Conservation (phyloP, 2,113 vertebrate genomes). For the Eira barbara region DNA sequence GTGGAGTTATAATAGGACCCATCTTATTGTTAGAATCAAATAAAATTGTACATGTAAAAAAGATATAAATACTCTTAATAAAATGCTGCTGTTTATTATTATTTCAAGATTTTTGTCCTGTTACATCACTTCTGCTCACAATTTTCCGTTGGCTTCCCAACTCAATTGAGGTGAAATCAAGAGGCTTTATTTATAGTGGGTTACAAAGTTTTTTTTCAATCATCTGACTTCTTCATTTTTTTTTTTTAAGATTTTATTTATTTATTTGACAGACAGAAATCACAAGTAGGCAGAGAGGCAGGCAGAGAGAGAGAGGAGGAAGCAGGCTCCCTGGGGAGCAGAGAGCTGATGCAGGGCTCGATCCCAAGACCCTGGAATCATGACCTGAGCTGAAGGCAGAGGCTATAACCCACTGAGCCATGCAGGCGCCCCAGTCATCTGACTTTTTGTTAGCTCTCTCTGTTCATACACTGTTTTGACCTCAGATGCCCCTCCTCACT, state of each 20-base stretch:
- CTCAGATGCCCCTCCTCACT: not conserved
- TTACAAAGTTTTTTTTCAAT: not conserved
- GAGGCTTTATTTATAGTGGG: not conserved
- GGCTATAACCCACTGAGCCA: too few species aligned
- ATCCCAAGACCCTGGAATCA: too few species aligned
- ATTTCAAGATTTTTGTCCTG: not conserved
- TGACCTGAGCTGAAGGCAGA: too few species aligned
- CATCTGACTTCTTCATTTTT: not conserved
- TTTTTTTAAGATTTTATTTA: too few species aligned
- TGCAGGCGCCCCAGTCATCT: not conserved
- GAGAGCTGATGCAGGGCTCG: too few species aligned
- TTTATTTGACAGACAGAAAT: too few species aligned
- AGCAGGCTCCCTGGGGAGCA: too few species aligned
- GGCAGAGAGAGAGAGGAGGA: too few species aligned
- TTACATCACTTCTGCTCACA: not conserved
- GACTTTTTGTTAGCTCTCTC: not conserved
- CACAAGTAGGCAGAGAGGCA: too few species aligned
- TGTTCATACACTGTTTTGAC: not conserved
- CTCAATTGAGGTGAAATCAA: not conserved
- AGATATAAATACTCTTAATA: not conserved
- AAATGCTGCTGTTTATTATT: not conserved
- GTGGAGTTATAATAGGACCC: not conserved
- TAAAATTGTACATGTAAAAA: not conserved
- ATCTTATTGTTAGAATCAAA: not conserved
- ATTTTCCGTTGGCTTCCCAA: not conserved